Conservation (phyloP, 1,140 invertebrate genomes). For the Drusus annulatus region DNA sequence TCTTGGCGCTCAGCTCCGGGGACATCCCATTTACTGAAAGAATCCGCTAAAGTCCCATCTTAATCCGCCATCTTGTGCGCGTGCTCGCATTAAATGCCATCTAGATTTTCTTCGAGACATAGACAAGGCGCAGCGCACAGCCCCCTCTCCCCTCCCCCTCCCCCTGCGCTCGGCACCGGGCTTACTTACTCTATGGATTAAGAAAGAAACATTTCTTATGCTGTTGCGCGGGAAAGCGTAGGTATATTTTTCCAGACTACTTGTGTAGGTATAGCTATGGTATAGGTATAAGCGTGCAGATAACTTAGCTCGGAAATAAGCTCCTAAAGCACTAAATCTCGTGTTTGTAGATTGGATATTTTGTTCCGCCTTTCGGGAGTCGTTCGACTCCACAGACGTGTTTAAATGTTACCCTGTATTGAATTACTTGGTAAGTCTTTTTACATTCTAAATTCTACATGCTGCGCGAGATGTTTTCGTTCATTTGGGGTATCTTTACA, state of each 20-base stretch:
- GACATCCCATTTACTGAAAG: conserved; percentile 59
- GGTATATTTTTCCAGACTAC: conserved; percentile 55
- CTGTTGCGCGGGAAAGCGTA: conserved; percentile 55
- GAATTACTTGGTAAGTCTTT: neutral
- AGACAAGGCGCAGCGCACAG: conserved; percentile 41
- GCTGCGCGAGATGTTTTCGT: too few relatives aligned
- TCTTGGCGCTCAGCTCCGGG: conserved; percentile 56
- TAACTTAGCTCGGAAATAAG: conserved; percentile 56
- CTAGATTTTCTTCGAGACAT: conserved; percentile 51
- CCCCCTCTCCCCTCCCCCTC: conserved; percentile 33
- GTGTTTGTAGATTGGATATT: conserved; percentile 59
- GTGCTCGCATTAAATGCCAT: conserved; percentile 57
- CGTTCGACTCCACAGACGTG: conserved; percentile 15
- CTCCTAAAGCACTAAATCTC: conserved; percentile 57
- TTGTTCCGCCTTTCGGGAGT: conserved; percentile 52
- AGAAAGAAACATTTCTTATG: conserved; percentile 57
- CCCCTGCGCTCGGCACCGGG: conserved; percentile 23
- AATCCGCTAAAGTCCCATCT: conserved; percentile 59
- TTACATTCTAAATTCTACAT: too few relatives aligned
- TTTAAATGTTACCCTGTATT: conserved; percentile 21
- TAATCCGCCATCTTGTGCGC: conserved; percentile 58
- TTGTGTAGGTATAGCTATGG: conserved; percentile 58
- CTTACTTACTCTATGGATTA: conserved; percentile 57
- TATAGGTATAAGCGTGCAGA: conserved; percentile 57
- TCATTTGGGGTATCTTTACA: too few relatives aligned